A percentile compares a stretch with the other conserved stretches of the same genome.
Evolutionary conservation across 92 coral and sea anemone species (phyloP).

Genomic region (Zoanthus solanderi): DNA sequence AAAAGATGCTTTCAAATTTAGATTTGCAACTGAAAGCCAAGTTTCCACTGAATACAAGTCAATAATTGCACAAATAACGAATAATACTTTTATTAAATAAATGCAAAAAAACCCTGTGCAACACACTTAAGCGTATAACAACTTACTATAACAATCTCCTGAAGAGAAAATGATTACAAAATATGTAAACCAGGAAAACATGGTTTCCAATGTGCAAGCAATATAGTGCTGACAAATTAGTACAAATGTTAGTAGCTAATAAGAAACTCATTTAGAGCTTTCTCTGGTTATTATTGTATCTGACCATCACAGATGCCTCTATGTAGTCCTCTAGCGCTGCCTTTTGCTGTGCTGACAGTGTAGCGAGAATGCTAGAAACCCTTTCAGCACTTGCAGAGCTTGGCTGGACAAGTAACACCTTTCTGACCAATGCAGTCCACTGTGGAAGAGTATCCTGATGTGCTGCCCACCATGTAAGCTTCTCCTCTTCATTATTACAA

Average conservation of each 20-base stretch:
- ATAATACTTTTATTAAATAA: conserved; percentile 40
- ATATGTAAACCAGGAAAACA: no score
- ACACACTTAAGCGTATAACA: conserved; percentile 43
- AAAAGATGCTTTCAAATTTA: conserved; percentile 40
- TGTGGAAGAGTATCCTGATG: conserved; percentile 46
- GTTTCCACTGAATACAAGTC: conserved; percentile 44
- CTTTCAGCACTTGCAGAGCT: conserved; percentile 51
- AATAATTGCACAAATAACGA: conserved; percentile 45
- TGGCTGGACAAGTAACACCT: conserved; percentile 55
- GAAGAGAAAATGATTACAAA: neutral
- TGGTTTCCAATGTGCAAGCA: no score
- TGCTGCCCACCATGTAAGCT: conserved; percentile 70
- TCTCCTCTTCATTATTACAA: neutral
- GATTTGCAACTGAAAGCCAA: conserved; percentile 44
- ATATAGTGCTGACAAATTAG: conserved; percentile 19
- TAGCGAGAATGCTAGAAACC: conserved; percentile 62
- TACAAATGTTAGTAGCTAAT: conserved; percentile 17
- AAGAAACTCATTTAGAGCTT: conserved; percentile 47
- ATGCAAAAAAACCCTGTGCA: conserved; percentile 30
- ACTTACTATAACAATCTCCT: conserved; percentile 32
- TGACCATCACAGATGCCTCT: conserved; percentile 40
- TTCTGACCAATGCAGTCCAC: conserved; percentile 6
- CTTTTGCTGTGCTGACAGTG: conserved; percentile 1
- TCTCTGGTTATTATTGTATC: conserved; percentile 48
- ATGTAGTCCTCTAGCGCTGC: conserved; percentile 58